phyloP scores from a whole-genome alignment of 1,140 invertebrate genomes.

The Medauroidea extradentata region DNA sequence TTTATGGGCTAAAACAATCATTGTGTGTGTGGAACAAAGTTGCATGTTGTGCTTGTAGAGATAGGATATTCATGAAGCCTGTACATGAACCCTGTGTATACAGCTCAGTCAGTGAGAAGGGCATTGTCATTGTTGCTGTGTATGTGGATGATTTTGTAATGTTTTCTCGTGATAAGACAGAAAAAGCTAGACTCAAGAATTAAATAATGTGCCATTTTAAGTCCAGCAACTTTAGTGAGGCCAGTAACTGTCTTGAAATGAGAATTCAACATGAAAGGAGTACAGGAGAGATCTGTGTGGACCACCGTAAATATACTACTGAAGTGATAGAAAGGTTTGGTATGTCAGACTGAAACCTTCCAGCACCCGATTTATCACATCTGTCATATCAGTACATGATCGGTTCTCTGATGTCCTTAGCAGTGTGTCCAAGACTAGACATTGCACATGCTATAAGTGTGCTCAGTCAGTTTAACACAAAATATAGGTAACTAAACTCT shows the following conservation, averaged over 20 bases:
- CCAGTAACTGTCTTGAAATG: slow-evolving; percentile 25
- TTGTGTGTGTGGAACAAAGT: slow-evolving; percentile 13
- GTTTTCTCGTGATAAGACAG: slow-evolving; percentile 25
- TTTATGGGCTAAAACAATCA: slow-evolving; percentile 19
- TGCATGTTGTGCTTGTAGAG: slow-evolving; percentile 12
- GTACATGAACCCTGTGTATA: slow-evolving; percentile 37
- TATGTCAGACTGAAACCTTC: slow-evolving; percentile 29
- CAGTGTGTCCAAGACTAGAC: slow-evolving; percentile 43
- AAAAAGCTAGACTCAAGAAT: slow-evolving; percentile 18
- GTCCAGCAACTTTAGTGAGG: slow-evolving; percentile 25
- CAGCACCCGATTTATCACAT: slow-evolving; percentile 23
- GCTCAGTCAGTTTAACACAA: slow-evolving; percentile 43
- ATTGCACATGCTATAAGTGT: slow-evolving; percentile 42
- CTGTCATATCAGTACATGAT: slow-evolving; percentile 33
- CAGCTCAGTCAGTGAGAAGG: slow-evolving; percentile 16
- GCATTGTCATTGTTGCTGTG: slow-evolving; percentile 27
- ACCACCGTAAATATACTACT: slow-evolving; percentile 23
- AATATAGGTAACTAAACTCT: slow-evolving; percentile 35
- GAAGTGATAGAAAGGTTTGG: slow-evolving; percentile 29
- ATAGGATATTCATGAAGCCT: slow-evolving; percentile 24
- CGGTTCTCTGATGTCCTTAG: slow-evolving; percentile 42
- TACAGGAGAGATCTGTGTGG: slow-evolving; percentile 11
- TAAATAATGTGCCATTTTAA: slow-evolving; percentile 21
- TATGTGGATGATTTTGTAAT: slow-evolving; percentile 41
- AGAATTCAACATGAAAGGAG: slow-evolving; percentile 16